Conservation (phyloP, 1,140 invertebrate genomes). For the Drosophila kanapiae region DNA sequence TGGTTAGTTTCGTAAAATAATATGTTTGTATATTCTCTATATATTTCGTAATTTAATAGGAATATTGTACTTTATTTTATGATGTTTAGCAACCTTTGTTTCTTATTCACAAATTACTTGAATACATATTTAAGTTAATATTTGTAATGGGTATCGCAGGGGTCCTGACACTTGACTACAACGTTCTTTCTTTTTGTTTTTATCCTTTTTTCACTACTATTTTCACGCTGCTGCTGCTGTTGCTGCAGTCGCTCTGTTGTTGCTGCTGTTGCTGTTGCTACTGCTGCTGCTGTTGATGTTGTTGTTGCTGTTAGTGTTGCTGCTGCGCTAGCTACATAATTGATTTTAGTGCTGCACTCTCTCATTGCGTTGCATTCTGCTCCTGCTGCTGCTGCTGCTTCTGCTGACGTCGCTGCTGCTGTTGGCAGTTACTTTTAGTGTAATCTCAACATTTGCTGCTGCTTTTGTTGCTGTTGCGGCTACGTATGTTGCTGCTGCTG, state of each 20-base stretch:
- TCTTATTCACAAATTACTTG: too few relatives aligned
- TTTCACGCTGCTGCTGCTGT: constrained; percentile 73
- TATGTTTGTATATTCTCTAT: too few relatives aligned
- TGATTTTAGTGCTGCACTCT: constrained; percentile 81
- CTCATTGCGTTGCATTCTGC: constrained; percentile 50
- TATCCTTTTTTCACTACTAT: constrained; percentile 69
- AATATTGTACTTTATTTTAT: too few relatives aligned
- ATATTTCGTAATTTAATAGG: too few relatives aligned
- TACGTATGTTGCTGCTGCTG: constrained; percentile 34
- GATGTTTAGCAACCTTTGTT: too few relatives aligned
- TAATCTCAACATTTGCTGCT: constrained; percentile 77
- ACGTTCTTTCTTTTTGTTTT: constrained; percentile 1
- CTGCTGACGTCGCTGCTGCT: constrained; percentile 34
- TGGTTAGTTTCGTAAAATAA: too few relatives aligned
- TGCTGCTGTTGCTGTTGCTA: constrained; percentile 40
- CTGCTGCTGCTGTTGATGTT: constrained; percentile 45
- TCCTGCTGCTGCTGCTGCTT: constrained; percentile 29
- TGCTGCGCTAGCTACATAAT: constrained; percentile 77
- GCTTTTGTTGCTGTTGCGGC: constrained; percentile 45
- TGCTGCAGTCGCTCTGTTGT: constrained; percentile 32
- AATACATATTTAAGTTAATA: too few relatives aligned
- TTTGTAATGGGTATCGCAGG: not conserved
- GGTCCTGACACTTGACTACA: too few relatives aligned
- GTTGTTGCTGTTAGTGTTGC: constrained; percentile 40
- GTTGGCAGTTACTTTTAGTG: constrained; percentile 78